Evolutionary conservation across 1,140 invertebrate species (phyloP), one percentile per base, ranked within the genome.

Genomic region (Dufourea novaeangliae): DNA sequence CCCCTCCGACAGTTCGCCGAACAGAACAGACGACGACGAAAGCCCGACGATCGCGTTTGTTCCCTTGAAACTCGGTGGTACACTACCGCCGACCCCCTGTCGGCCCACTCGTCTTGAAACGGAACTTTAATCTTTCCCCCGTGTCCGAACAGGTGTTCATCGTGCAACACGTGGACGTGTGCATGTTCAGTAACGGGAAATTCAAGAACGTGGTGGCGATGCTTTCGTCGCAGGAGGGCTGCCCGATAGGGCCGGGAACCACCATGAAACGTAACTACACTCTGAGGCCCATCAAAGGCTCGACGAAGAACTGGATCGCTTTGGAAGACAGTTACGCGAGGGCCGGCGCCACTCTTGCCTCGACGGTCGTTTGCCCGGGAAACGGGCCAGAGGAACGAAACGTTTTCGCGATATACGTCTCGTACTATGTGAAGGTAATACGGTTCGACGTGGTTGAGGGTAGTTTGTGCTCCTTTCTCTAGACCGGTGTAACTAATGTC

Each of bases 181-280:
- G 98, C 92, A 98, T 99, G 95, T 99, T 99, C 92, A 98, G 98
- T 69, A 99, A 98, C 84, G 98, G 98, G 0, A 99, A 99, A 92
- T 99, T 99, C 93, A 99, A 99, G 92, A 99, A 99, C 91, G 96
- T 98, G 1, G 98, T 99, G 0, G 98, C 98, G 1, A 94, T 97
- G 64, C 93, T 98, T 27, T 97, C 97, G 80, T 95, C 95, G 20
- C 94, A 94, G 32, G 94, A 95, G 10, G 94, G 94, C 17, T 95
- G 95, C 71, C 95, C 95, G 0, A 93, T 97, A 1, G 90, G 93
- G 5, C 94, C 95, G 0, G 95, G 95, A 0, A 92, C 93, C 17
- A 93, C 91, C 7, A 89, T 96, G 3, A 94, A 93, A 20, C 94
- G 94, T 50, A 95, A 93, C 22, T 96, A 95, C 86, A 93, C 91